These are phyloP conservation scores for Coleophora deauratella DNA, from an alignment of 2,888 invertebrate genomes.

Conservation along the genomic window DNA sequence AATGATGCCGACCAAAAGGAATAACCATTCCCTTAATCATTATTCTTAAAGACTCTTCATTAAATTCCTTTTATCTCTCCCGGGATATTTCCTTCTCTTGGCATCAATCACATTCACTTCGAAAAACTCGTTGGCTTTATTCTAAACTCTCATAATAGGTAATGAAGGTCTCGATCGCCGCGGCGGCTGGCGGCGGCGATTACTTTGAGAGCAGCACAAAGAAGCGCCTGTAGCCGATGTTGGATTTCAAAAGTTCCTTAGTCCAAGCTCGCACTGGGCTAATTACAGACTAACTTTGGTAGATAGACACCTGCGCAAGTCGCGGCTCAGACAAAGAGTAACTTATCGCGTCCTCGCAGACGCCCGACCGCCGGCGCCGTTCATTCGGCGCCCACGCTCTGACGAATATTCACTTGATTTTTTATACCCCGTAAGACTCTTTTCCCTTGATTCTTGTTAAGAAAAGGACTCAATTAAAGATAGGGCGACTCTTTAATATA, in stretches of 20 bases:
- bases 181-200: slow-evolving; percentile 60
- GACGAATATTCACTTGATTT: slow-evolving; percentile 40
- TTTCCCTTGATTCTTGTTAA: slow-evolving; percentile 26
- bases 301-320: slow-evolving; percentile 72
- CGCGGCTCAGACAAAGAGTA: slow-evolving; percentile 65
- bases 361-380: slow-evolving; percentile 27
- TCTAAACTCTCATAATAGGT: slow-evolving; percentile 75
- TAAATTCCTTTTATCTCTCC: slow-evolving; percentile 73
- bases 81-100: slow-evolving; percentile 68
- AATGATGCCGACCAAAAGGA: slow-evolving; percentile 63
- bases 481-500: slow-evolving; percentile 51
- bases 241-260: slow-evolving; percentile 67
- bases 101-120: slow-evolving; percentile 73
- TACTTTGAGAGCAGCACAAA: slow-evolving; percentile 69
- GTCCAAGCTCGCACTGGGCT: slow-evolving; percentile 65
- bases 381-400: slow-evolving; percentile 10
- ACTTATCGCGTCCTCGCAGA: slow-evolving; percentile 68
- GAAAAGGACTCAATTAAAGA: slow-evolving; percentile 39
- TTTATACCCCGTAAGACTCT: slow-evolving; percentile 23
- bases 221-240: slow-evolving; percentile 65
- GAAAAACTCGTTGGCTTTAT: slow-evolving; percentile 74
- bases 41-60: slow-evolving; percentile 74
- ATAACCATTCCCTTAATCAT: slow-evolving; percentile 73
- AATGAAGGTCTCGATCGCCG: slow-evolving; percentile 69
- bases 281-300: slow-evolving; percentile 70